Evolutionary conservation across 2,797 vertebrate genomes (phyloP), one percentile per base, ranked within the genome.

Genomic region (Sarcoramphus papa): DNA sequence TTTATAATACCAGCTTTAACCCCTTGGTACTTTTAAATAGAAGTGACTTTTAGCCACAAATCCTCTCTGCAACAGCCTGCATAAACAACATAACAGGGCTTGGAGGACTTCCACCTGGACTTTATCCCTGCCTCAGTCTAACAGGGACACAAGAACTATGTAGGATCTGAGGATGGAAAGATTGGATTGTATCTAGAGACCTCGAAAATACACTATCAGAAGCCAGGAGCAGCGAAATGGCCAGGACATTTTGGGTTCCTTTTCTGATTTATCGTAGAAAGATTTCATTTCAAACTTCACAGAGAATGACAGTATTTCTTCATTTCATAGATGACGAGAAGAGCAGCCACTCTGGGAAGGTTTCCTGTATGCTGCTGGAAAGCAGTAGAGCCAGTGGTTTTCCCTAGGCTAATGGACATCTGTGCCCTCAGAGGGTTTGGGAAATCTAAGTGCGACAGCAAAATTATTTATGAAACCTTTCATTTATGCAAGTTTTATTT

Each of bases 1-100:
- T 97, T 96, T 95, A 87, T 79, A 92, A 90, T 95, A 93, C 68
- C 80, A 85, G 51, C 53, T 87, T 95, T 97, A 97, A 97, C 93
- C 94, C 88, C 76, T 94, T 93, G 63, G 40, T 80, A 67, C 53
- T 85, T 92, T 80, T 65, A 91, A 88, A 81, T 5, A 62, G 75
- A 84, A 96, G 9, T 85, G 82, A 93, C 84, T 94, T 96, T 96
- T 87, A 90, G 53, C 48, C 72, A 74, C 31, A 95, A 92, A 87
- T 80, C 76, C 59, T 70, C 74, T 88, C 88, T 94, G 59, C 59
- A 67, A 37, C 79, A 92, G 76, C 79, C 75, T 89, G 60, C 43
- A 64, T 45, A 88, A 90, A 87, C 81, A 93, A 57, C 64, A 68
- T 86, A 85, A 78, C 69, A 57, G 59, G 47, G 43, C 20, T 92